Percentiles rank a stretch among this genome's conserved stretches.
Conservation (phyloP, 2,113 vertebrate genomes). For the Rhabdornis inornatus region DNA sequence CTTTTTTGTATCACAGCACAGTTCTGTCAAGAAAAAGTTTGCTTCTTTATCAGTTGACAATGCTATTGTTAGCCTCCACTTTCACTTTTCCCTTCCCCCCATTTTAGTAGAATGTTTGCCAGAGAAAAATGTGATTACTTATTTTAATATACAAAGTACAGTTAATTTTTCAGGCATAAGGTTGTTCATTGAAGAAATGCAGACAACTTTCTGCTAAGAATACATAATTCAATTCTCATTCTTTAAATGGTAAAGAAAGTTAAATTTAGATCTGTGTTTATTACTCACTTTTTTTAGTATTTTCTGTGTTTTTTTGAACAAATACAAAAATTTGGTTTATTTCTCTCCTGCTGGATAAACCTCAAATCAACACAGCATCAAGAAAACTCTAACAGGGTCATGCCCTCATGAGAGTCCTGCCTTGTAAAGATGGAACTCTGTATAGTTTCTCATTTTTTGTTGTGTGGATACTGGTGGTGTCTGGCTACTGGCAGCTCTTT, state of each 20-base stretch:
- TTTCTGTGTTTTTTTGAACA: neutral
- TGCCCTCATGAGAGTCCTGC: neutral
- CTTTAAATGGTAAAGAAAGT: neutral
- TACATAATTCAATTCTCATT: neutral
- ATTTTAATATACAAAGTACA: neutral
- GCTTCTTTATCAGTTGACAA: neutral
- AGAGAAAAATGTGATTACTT: neutral
- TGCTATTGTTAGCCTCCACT: neutral
- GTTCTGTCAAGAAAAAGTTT: neutral
- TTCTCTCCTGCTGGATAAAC: neutral
- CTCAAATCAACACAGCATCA: neutral
- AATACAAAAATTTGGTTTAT: neutral
- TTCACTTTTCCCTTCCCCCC: neutral
- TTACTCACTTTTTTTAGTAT: neutral
- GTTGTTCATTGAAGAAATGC: neutral
- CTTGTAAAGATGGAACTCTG: neutral
- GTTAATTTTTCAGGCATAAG: neutral
- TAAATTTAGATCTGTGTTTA: neutral
- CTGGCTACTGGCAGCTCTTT: neutral
- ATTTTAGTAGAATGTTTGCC: neutral
- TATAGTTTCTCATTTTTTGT: neutral
- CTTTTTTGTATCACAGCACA: neutral
- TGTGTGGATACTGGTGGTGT: neutral
- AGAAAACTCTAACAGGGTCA: rapidly evolving
- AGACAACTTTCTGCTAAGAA: neutral